phyloP scores from a whole-genome alignment of 2,888 invertebrate genomes.

The Hartigia nigra region DNA sequence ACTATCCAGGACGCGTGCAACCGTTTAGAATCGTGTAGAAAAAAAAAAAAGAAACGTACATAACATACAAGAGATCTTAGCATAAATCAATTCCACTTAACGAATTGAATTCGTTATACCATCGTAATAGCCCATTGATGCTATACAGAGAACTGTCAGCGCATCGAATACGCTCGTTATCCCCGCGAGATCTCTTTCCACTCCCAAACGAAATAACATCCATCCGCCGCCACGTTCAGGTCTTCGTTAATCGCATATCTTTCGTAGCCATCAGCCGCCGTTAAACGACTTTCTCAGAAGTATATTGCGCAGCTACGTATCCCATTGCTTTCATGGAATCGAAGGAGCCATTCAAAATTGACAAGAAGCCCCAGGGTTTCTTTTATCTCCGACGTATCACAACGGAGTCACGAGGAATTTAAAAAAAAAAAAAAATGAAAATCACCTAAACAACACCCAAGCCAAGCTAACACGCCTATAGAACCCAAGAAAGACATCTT shows the following conservation, averaged over 20 bases:
- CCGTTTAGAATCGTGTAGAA: background rate
- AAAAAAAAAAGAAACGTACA: background rate
- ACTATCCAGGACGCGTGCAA: background rate
- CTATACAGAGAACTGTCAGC: background rate
- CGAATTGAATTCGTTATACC: background rate
- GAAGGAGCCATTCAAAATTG: background rate
- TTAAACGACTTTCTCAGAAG: background rate
- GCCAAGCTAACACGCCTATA: background rate
- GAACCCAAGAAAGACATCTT: background rate
- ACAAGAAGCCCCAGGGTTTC: background rate
- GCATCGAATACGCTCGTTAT: background rate
- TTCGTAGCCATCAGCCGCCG: background rate
- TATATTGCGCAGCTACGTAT: background rate
- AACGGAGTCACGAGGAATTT: too few relatives aligned
- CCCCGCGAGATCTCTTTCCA: background rate
- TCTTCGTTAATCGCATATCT: background rate
- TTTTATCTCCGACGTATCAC: background rate
- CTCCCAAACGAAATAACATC: background rate
- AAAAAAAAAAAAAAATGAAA: too few relatives aligned
- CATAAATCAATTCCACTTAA: background rate
- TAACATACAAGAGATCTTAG: background rate
- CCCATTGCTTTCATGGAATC: background rate
- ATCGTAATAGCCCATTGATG: background rate
- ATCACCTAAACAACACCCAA: background rate
- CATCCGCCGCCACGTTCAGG: background rate